Conservation (phyloP, 2,113 vertebrate species). For the Pycnonotus jocosus region DNA sequence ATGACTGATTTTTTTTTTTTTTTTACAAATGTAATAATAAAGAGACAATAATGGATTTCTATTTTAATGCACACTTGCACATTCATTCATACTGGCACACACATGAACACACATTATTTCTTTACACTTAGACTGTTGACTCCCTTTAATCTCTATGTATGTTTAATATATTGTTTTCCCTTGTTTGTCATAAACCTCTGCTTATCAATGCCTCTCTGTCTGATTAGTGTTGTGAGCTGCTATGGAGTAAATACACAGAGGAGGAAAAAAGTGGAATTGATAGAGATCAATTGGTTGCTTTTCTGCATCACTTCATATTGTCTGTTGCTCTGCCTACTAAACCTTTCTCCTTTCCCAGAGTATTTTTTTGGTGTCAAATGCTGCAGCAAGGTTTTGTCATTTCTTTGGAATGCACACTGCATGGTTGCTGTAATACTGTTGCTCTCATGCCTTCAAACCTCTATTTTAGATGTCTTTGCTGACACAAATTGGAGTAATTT, state of each 20-base stretch:
- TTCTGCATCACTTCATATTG: not conserved
- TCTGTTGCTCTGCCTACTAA: not conserved
- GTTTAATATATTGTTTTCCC: not conserved
- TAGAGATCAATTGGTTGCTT: not conserved
- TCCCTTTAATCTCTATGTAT: not conserved
- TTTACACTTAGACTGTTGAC: not conserved
- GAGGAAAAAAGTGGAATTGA: accelerated
- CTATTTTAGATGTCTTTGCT: constrained; percentile 2
- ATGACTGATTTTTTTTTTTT: not conserved
- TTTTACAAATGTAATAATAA: not conserved
- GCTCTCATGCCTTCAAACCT: not conserved
- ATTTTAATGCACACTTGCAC: not conserved
- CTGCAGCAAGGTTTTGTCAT: not conserved
- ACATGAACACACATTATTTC: not conserved
- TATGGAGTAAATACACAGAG: not conserved
- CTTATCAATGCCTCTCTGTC: not conserved
- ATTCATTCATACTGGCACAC: not conserved
- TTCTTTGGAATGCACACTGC: not conserved
- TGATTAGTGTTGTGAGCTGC: not conserved
- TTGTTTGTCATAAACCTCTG: not conserved
- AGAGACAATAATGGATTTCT: not conserved
- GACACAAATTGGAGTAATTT: not conserved
- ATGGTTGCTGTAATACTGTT: not conserved
- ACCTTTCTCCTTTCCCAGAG: not conserved
- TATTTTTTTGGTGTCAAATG: not conserved